Conservation (phyloP, 1,140 invertebrate species). For the Mercenaria mercenaria region DNA sequence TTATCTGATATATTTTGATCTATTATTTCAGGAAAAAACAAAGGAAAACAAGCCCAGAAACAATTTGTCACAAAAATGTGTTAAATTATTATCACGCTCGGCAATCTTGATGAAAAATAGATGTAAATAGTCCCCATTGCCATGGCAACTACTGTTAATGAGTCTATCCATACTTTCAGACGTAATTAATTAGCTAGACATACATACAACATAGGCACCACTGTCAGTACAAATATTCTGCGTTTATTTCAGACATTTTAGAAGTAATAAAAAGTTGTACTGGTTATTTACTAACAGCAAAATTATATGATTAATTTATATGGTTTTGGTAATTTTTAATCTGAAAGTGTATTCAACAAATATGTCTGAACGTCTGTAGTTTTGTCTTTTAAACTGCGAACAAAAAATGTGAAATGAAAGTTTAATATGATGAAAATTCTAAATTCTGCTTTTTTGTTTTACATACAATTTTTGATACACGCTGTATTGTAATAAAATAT, state of each 20-base stretch:
- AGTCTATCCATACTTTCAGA: slow-evolving; percentile 34
- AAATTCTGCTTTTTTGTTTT: no score
- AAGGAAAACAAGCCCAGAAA: not conserved
- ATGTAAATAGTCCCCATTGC: slow-evolving; percentile 45
- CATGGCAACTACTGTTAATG: slow-evolving; percentile 59
- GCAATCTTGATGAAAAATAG: slow-evolving; percentile 34
- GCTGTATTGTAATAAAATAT: no score
- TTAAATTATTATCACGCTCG: slow-evolving; percentile 12
- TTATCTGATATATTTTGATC: no score
- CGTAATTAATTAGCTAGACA: slow-evolving; percentile 50
- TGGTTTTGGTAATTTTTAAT: no score
- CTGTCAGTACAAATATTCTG: not conserved
- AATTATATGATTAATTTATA: no score
- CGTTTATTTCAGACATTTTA: slow-evolving; percentile 3
- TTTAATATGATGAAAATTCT: no score
- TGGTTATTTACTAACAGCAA: no score
- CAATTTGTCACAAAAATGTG: slow-evolving; percentile 5
- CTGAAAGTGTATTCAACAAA: no score
- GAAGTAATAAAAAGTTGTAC: not conserved
- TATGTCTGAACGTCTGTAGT: no score
- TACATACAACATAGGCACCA: slow-evolving; percentile 41
- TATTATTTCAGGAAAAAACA: not conserved
- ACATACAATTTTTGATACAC: no score
- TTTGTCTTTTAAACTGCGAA: no score
- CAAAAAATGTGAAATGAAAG: no score